Conservation (phyloP, 2,888 invertebrate genomes). For the Aradus depressus region DNA sequence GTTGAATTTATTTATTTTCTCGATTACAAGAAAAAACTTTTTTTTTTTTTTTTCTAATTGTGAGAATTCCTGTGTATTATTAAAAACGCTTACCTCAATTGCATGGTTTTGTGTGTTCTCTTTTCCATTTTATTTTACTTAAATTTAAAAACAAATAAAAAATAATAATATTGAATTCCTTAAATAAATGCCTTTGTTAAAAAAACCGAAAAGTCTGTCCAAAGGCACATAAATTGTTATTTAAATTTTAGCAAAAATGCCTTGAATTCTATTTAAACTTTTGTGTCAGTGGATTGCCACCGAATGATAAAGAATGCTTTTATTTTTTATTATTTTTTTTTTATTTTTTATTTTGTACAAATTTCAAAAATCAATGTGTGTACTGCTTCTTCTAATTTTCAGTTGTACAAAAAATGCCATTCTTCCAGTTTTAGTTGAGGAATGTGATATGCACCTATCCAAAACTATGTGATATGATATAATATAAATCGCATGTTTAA, state of each 20-base stretch:
- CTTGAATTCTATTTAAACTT: too few relatives aligned
- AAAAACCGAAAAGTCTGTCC: conserved; percentile 10
- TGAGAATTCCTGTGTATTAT: not conserved
- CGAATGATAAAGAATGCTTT: not conserved
- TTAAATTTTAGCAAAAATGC: conserved; percentile 1
- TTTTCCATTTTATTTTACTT: not conserved
- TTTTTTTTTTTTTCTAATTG: not conserved
- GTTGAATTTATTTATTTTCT: not conserved
- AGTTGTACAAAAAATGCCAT: too few relatives aligned
- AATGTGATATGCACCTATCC: too few relatives aligned
- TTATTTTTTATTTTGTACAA: too few relatives aligned
- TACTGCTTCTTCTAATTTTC: too few relatives aligned
- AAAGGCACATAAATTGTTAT: not conserved
- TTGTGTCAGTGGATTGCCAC: not conserved
- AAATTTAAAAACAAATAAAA: too few relatives aligned
- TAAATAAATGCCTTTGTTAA: conserved; percentile 2
- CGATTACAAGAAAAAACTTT: not conserved
- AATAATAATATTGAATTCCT: too few relatives aligned
- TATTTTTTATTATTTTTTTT: not conserved
- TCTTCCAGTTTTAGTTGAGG: too few relatives aligned
- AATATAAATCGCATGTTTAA: too few relatives aligned
- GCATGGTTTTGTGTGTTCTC: conserved; percentile 18
- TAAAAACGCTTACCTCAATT: not conserved
- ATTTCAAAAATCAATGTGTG: too few relatives aligned
- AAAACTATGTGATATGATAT: too few relatives aligned